These are phyloP conservation scores for Astreopora myriophthalma DNA, from an alignment of 64 coral and sea anemone species.

Conservation along the genomic window DNA sequence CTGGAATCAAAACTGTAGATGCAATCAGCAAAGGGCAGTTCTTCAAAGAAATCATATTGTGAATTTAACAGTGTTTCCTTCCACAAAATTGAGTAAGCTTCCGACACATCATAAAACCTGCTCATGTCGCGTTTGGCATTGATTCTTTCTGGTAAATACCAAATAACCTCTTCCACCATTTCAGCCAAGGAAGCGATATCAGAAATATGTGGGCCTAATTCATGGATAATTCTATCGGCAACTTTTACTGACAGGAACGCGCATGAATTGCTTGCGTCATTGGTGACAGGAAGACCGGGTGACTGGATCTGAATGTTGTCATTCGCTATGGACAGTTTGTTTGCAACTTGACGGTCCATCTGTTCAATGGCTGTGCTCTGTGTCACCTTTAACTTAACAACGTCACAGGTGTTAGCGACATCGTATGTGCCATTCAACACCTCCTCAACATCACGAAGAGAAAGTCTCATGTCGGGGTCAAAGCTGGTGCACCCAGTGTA, in stretches of 20 bases:
- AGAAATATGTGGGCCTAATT: background rate
- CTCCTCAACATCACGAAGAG: constrained; percentile 14
- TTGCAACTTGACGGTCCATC: background rate
- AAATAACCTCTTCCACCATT: constrained; percentile 3
- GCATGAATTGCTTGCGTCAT: background rate
- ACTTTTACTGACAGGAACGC: background rate
- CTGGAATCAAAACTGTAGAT: background rate
- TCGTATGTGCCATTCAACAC: background rate
- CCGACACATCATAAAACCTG: constrained; percentile 36
- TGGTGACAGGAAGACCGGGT: background rate
- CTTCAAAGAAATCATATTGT: background rate
- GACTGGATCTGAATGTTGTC: background rate
- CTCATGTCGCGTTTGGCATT: background rate
- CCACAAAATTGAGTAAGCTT: background rate
- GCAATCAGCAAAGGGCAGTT: background rate
- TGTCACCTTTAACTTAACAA: background rate
- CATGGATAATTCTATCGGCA: background rate
- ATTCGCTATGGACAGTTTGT: background rate
- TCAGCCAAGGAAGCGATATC: background rate
- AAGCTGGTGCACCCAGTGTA: constrained; percentile 15
- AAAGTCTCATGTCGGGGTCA: constrained; percentile 6
- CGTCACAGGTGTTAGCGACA: background rate
- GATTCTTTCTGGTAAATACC: background rate
- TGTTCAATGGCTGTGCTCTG: background rate
- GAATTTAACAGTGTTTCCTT: background rate